Evolutionary conservation across 2,888 invertebrate species (phyloP), one percentile per base, ranked within the genome.

Genomic region (Chironomus tentans): DNA sequence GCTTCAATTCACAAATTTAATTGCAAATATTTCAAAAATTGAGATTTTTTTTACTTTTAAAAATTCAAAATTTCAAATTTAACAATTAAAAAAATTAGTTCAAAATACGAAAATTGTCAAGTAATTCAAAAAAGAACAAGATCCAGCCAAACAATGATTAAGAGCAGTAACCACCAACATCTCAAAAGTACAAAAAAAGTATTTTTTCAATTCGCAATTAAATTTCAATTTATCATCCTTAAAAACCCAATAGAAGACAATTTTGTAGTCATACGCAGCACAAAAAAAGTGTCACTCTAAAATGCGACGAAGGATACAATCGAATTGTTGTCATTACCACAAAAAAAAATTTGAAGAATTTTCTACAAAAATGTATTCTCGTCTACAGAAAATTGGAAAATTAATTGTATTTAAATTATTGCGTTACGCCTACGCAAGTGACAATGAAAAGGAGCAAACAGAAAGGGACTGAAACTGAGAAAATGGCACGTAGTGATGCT

Each of bases 341-440:
- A 21, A 18, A n/a, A n/a, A n/a, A n/a, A n/a, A 21, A 5, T 21
- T 10, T 62, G 10, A 24, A 72, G 28, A 24, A 72, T 28, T 56
- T 15, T 7, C 56, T 56, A 56, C 56, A 50, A 50, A 13, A 56
- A 56, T 56, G 15, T 7, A 3, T 2, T 15, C 56, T 18, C 56
- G 18, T 38, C 4, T 13, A 62, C 65, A 24, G 4, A 65, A 65
- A 72, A 72, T 72, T 72, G 72, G 74, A 74, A 65, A 74, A 74
- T 74, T 74, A 68, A 74, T 74, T 74, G 74, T 74, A 68, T 74
- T 74, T 74, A 68, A 74, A 74, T 74, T 74, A 74, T 74, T 46
- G 65, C 68, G 74, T 68, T 21, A 74, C 74, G 47, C 74, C 74
- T 24, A 68, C 68, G 18, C 72, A 72, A 2, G 7, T 22, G 5